Conservation (phyloP, 2,888 invertebrate species). For the Drymonia ruficornis region DNA sequence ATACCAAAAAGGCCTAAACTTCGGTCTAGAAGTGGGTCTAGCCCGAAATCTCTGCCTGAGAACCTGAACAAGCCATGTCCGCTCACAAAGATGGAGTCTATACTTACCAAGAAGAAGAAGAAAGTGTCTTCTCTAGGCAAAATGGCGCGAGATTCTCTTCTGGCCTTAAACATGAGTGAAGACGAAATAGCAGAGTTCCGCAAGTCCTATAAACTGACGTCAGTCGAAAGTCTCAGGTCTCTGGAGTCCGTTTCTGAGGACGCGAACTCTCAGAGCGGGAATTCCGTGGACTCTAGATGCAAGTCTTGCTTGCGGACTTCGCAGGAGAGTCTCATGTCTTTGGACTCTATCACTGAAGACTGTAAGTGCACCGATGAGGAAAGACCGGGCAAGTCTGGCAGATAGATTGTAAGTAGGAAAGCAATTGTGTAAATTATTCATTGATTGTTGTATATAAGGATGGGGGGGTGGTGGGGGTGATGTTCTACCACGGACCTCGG, state of each 20-base stretch:
- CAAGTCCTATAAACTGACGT: constrained; percentile 72
- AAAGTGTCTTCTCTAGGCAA: constrained; percentile 76
- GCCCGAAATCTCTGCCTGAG: constrained; percentile 79
- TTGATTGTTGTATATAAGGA: not conserved
- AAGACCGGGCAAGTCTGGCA: constrained; percentile 58
- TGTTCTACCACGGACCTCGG: too few species aligned
- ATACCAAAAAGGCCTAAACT: constrained; percentile 70
- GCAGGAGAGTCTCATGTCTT: constrained; percentile 76
- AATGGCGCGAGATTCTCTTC: constrained; percentile 74
- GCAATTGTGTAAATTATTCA: constrained; percentile 5
- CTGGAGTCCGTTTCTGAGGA: constrained; percentile 79
- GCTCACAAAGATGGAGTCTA: constrained; percentile 61
- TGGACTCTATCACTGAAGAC: constrained; percentile 78
- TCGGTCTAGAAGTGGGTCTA: constrained; percentile 68
- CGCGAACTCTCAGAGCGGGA: constrained; percentile 73
- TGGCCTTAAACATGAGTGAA: constrained; percentile 78
- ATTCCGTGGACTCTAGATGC: constrained; percentile 73
- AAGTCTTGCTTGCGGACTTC: constrained; percentile 69
- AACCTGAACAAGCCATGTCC: constrained; percentile 72
- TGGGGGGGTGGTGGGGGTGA: not conserved
- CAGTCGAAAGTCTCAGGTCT: constrained; percentile 73
- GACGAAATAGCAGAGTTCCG: constrained; percentile 78
- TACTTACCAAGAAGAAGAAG: constrained; percentile 68
- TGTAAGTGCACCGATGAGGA: constrained; percentile 67
- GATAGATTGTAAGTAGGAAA: constrained; percentile 41